Conservation (phyloP, 2,888 invertebrate species). For the Ganaspis brasiliensis region DNA sequence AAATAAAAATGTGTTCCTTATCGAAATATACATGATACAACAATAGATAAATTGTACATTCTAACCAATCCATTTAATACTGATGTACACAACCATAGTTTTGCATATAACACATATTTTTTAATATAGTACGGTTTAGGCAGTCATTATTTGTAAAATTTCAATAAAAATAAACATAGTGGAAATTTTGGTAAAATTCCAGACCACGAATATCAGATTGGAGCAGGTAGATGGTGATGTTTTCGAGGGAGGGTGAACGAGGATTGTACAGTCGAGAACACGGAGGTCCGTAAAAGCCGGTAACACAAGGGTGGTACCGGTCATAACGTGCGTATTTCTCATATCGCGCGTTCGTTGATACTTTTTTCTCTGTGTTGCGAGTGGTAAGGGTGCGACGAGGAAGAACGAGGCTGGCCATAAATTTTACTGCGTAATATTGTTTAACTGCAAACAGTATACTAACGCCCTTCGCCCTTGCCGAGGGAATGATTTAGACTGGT, state of each 20-base stretch:
- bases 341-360: slow-evolving; percentile 75
- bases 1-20: too few species aligned
- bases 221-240: slow-evolving; percentile 28
- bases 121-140: too few species aligned
- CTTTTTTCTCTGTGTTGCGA: slow-evolving; percentile 63
- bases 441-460: slow-evolving; percentile 78
- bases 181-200: not conserved
- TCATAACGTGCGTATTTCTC: slow-evolving; percentile 78
- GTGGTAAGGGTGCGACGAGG: slow-evolving; percentile 51
- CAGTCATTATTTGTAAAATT: too few species aligned
- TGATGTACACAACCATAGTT: too few species aligned
- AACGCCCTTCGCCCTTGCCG: slow-evolving; percentile 62
- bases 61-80: too few species aligned
- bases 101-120: too few species aligned
- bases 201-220: not conserved
- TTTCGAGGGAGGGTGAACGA: slow-evolving; percentile 56
- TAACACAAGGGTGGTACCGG: slow-evolving; percentile 68
- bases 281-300: slow-evolving; percentile 62
- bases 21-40: too few species aligned
- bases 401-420: slow-evolving; percentile 69
- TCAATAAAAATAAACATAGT: not conserved
- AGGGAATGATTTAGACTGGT: slow-evolving; percentile 52
- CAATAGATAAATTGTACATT: too few species aligned
- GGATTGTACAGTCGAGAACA: slow-evolving; percentile 47
- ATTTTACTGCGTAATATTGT: slow-evolving; percentile 79